Evolutionary conservation across 2,888 invertebrate genomes (phyloP), one percentile per base, ranked within the genome.

Genomic region (Erebia aethiops): DNA sequence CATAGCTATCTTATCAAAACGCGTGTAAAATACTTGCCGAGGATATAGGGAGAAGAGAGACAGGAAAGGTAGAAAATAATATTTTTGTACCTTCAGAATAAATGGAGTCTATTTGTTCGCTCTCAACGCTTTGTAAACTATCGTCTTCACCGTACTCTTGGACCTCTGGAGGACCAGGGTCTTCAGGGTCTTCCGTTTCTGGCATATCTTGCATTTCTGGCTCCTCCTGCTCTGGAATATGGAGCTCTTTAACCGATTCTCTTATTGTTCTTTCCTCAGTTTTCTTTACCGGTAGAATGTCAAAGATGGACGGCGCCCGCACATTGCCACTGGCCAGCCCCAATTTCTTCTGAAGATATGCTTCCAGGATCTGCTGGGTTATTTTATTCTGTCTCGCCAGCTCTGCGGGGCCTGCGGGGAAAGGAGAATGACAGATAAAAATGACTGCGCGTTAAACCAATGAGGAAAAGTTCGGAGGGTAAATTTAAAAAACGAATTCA

Each of bases 331-430:
- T 91, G 76, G 94, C 91, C 4, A 96, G 94, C 69, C 96, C 96
- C 60, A 96, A 84, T 58, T 95, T 95, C 82, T 96, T 95, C 85
- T 96, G 96, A 75, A 96, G 90, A 82, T 94, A 96, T 72, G 96
- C 96, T 82, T 96, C 95, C 77, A 96, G 94, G 77, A 96, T 96
- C 92, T 96, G 96, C 88, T 96, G 95, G 49, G 96, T 96, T 86
- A 96, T 96, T 87, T 95, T 94, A 92, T 96, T 96, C 94, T 96
- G 96, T 75, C 96, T 92, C 80, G 95, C 95, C 86, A 96, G 87
- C 87, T 96, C 96, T 77, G 94, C 93, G 67, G 86, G 78, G 80
- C 86, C 93, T 93, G 93, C 77, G 90, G 84, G 90, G 90, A 89
- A 89, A 88, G 83, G 90, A 92, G 91, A 90, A 85, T 70, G 78